Evolutionary conservation across 2,888 invertebrate genomes (phyloP), one percentile per base, ranked within the genome.

Genomic region (Carpatolechia fugitivella): DNA sequence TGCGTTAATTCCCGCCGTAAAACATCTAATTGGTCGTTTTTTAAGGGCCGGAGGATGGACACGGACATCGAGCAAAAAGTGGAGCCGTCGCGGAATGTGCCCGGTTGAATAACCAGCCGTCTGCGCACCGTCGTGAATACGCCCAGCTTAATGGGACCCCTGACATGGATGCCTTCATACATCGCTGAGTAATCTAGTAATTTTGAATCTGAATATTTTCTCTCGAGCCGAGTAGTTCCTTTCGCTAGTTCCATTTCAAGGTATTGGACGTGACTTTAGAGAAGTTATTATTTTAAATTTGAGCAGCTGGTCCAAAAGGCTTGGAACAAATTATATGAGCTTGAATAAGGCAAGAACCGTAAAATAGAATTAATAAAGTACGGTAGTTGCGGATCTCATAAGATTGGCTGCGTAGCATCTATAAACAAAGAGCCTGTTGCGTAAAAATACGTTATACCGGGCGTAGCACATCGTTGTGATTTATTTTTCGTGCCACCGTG

Each of bases 81-180:
- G 79, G 78, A 72, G 73, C 77, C 85, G 87, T 77, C 87, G 78
- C 81, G 88, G 89, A 87, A 90, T 89, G 89, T 74, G 85, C 76
- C 74, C 82, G 85, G 88, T 88, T 88, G 88, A 88, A 88, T 85
- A 88, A 86, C 87, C 88, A 86, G 82, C 80, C 82, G 86, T 79
- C 84, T 82, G 79, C 70, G 60, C 69, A 69, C 70, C 66, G 64
- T 36, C 50, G 50, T 33, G 13, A 18, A 14, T n/a, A 8, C 20
- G 13, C 7, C 50, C 50, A 33, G 36, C 5, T 10, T 50, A 4
- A 8, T n/a, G 1, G 24, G 29, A 50, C 14, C 38, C 7, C 5
- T 29, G 40, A 41, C 40, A 20, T 41, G 18, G 11, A 10, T 18
- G 40, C 10, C 40, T 18, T 41, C 11, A 18, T 41, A 41, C 40